Evolutionary conservation across 53 echinoderm and acorn worm species (phyloP).

Genomic region (Mesocentrotus franciscanus): DNA sequence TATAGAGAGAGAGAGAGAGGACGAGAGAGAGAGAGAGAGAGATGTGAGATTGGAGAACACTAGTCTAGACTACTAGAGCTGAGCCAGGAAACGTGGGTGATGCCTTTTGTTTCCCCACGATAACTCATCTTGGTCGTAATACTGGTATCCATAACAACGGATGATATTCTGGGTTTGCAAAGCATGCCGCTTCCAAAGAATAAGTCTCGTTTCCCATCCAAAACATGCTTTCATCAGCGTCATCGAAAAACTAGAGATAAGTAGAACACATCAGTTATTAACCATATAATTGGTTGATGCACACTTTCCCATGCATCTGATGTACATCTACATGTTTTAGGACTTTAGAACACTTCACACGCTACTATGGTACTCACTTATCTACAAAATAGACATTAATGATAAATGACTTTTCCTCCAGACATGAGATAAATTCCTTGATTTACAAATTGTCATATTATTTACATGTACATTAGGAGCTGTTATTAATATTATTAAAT

Average conservation of each 20-base stretch:
- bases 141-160: conserved; percentile 56
- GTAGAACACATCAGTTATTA: not conserved
- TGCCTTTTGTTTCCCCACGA: conserved; percentile 60
- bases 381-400: not conserved
- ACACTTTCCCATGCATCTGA: not conserved
- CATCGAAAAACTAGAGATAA: not conserved
- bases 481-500: no score
- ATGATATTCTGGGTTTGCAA: conserved; percentile 8
- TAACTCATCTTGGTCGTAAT: conserved; percentile 54
- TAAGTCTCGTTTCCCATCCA: conserved; percentile 16
- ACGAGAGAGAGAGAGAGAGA: not conserved
- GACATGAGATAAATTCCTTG: no score
- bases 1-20: not conserved
- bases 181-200: conserved; percentile 20
- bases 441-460: not conserved
- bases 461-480: no score
- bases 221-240: not conserved
- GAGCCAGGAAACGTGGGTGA: conserved; percentile 52
- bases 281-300: not conserved
- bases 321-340: not conserved
- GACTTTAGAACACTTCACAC: not conserved
- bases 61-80: not conserved
- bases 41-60: conserved; percentile 19
- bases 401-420: not conserved
- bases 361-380: not conserved